Percentiles rank a stretch among this genome's conserved stretches.
These are phyloP conservation scores for Chaenodraco wilsoni DNA, from an alignment of 2,797 vertebrate genomes.

Conservation along the genomic window DNA sequence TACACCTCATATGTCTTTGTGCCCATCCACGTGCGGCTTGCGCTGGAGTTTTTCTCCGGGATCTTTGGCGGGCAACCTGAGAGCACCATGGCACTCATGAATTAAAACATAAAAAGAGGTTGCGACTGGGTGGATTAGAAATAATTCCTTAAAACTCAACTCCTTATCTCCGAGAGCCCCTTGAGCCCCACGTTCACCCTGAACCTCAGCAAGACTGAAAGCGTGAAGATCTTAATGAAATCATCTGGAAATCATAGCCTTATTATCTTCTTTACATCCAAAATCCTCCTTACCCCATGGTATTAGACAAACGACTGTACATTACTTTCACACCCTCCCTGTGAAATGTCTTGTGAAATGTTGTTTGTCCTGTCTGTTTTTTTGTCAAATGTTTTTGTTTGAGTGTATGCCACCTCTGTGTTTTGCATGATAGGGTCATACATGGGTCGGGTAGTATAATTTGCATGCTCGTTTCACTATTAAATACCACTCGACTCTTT, in stretches of 20 bases:
- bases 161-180: neutral
- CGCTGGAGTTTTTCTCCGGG: slow-evolving; percentile 93
- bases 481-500: slow-evolving; percentile 4
- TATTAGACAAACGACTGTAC: slow-evolving; percentile 47
- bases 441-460: slow-evolving; percentile 29
- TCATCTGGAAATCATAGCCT: slow-evolving; percentile 44
- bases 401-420: slow-evolving; percentile 56
- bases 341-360: slow-evolving; percentile 52
- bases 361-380: slow-evolving; percentile 39
- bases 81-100: slow-evolving; percentile 83
- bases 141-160: slow-evolving; percentile 20
- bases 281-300: slow-evolving; percentile 46
- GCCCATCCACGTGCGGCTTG: slow-evolving; percentile 92
- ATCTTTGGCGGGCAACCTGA: slow-evolving; percentile 86
- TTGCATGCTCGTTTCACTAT: slow-evolving; percentile 57
- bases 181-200: slow-evolving; percentile 1
- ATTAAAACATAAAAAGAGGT: slow-evolving; percentile 65
- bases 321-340: slow-evolving; percentile 40
- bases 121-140: slow-evolving; percentile 11
- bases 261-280: slow-evolving; percentile 55
- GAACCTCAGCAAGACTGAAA: slow-evolving; percentile 44
- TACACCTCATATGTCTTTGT: slow-evolving; percentile 97
- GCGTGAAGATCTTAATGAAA: slow-evolving; percentile 53
- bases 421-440: slow-evolving; percentile 71
- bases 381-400: slow-evolving; percentile 43